Evolutionary conservation across 2,113 vertebrate species (phyloP).

Genomic region (Corythaeola cristata): DNA sequence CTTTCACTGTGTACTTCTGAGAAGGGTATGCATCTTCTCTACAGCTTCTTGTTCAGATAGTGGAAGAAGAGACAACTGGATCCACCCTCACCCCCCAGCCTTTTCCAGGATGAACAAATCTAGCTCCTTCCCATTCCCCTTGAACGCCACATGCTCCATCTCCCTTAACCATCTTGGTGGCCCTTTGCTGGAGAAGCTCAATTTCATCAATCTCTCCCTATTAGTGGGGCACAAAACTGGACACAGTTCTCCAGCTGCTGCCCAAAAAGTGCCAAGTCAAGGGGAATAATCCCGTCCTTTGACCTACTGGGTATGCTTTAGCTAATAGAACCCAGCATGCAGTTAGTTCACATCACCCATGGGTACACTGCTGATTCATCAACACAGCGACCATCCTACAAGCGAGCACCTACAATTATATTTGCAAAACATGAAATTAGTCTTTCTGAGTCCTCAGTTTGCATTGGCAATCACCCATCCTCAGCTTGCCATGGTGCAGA

Average conservation of each 20-base stretch:
- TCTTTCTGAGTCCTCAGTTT: not conserved
- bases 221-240: not conserved
- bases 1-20: not conserved
- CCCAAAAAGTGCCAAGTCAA: not conserved
- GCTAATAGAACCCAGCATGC: not conserved
- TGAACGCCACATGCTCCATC: not conserved
- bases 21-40: not conserved
- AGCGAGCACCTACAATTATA: not conserved
- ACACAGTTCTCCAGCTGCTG: not conserved
- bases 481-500: not conserved
- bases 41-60: not conserved
- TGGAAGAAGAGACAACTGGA: not conserved
- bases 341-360: not conserved
- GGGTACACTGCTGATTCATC: slow-evolving; percentile 9
- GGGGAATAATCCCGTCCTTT: not conserved
- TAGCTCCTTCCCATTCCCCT: not conserved
- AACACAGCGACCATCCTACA: not conserved
- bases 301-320: not conserved
- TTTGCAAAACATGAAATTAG: not conserved
- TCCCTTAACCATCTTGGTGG: not conserved
- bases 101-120: not conserved
- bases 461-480: not conserved
- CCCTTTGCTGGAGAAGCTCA: not conserved
- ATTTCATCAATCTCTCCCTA: not conserved
- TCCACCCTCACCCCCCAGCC: not conserved